A percentile compares a stretch with the other conserved stretches of the same genome.
Evolutionary conservation across 1,140 invertebrate genomes (phyloP).

Genomic region (Macrosteles quadrilineatus): DNA sequence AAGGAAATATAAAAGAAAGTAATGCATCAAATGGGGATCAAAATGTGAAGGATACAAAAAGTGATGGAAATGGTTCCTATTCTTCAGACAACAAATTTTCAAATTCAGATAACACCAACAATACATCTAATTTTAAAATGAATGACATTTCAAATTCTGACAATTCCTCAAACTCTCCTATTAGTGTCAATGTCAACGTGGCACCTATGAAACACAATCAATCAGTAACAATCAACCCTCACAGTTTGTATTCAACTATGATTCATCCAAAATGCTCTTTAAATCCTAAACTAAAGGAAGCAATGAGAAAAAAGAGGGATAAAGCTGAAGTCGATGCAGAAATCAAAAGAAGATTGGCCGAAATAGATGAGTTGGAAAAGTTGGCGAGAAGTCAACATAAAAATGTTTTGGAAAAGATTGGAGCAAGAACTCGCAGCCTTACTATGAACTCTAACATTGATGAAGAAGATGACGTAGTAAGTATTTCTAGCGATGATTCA

Average conservation of each 20-base stretch:
- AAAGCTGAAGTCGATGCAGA: conserved; percentile 20
- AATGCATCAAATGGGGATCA: neutral
- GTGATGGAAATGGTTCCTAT: too few relatives aligned
- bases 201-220: neutral
- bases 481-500: conserved; percentile 10
- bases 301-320: conserved; percentile 1
- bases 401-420: neutral
- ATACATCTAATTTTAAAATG: neutral
- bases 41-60: neutral
- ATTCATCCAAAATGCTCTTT: neutral
- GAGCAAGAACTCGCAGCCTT: neutral
- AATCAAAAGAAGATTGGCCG: conserved; percentile 9
- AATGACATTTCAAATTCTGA: neutral
- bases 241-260: neutral
- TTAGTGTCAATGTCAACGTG: neutral
- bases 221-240: neutral
- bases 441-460: neutral
- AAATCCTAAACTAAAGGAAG: neutral
- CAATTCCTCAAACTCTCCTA: neutral
- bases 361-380: conserved; percentile 17
- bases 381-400: conserved; percentile 2
- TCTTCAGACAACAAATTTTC: too few relatives aligned
- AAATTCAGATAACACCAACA: neutral
- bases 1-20: neutral
- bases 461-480: neutral